These are phyloP conservation scores for Rhagonycha fulva DNA, from an alignment of 2,888 invertebrate species.

Conservation along the genomic window DNA sequence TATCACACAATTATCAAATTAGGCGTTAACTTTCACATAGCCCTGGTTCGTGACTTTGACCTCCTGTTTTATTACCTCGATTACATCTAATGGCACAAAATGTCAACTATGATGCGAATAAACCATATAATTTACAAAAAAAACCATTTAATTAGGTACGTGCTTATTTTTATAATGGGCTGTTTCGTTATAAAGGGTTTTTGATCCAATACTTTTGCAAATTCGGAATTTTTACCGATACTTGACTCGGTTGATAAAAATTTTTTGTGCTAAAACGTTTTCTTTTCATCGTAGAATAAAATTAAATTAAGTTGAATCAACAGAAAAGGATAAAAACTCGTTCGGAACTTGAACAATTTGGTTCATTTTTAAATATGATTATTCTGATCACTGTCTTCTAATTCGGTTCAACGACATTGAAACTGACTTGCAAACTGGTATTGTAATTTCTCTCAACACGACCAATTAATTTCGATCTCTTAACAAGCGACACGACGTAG, in stretches of 20 bases:
- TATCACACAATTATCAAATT: slow-evolving; percentile 3
- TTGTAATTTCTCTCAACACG: slow-evolving; percentile 9
- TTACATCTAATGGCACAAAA: not conserved
- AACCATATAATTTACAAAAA: not conserved
- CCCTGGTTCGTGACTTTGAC: slow-evolving; percentile 4
- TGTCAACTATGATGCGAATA: not conserved
- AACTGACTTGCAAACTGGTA: slow-evolving; percentile 16
- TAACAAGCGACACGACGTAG: not conserved
- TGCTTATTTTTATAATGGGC: not conserved
- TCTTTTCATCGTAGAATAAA: not conserved
- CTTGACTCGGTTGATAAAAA: not conserved
- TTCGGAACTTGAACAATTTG: slow-evolving; percentile 19
- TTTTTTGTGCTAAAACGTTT: not conserved
- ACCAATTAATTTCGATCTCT: slow-evolving; percentile 16
- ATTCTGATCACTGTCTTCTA: slow-evolving; percentile 32
- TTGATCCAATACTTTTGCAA: not conserved
- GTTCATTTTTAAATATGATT: slow-evolving; percentile 21
- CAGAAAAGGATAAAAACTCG: not conserved
- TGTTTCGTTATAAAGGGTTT: not conserved
- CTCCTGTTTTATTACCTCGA: slow-evolving; percentile 2
- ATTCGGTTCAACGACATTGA: slow-evolving; percentile 50
- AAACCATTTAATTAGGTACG: not conserved
- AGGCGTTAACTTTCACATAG: slow-evolving; percentile 2
- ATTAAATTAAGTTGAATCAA: not conserved
- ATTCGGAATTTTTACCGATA: not conserved